These are phyloP conservation scores for Cromileptes altivelis DNA, from an alignment of 2,113 vertebrate species.

Conservation along the genomic window DNA sequence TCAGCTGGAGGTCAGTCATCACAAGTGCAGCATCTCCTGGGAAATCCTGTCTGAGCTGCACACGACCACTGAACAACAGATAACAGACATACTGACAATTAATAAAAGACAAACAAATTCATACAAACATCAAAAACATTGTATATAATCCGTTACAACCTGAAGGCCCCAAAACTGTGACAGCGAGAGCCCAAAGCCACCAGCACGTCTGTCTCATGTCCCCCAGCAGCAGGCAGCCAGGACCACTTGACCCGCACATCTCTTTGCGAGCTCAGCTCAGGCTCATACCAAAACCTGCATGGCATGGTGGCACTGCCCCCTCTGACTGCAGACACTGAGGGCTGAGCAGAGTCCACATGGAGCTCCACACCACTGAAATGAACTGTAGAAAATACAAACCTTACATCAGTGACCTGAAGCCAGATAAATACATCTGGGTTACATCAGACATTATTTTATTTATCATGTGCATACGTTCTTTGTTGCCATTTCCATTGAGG, in stretches of 20 bases:
- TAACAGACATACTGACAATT: not conserved
- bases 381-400: slow-evolving; percentile 47
- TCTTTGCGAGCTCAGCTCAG: slow-evolving; percentile 62
- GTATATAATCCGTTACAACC: slow-evolving; percentile 15
- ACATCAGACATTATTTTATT: not conserved
- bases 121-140: not conserved
- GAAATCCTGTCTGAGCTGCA: slow-evolving; percentile 70
- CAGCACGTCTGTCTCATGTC: slow-evolving; percentile 86
- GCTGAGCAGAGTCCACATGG: slow-evolving; percentile 83
- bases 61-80: slow-evolving; percentile 71
- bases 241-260: slow-evolving; percentile 91
- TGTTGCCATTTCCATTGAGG: slow-evolving; percentile 70
- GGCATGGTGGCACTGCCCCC: slow-evolving; percentile 87
- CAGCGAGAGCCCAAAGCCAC: slow-evolving; percentile 83
- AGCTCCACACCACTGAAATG: slow-evolving; percentile 84
- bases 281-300: slow-evolving; percentile 86
- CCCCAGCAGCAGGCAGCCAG: slow-evolving; percentile 83
- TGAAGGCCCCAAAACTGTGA: slow-evolving; percentile 86
- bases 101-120: not conserved
- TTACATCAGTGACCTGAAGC: not conserved
- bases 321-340: slow-evolving; percentile 79
- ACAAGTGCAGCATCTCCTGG: slow-evolving; percentile 83
- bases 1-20: slow-evolving; percentile 81
- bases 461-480: slow-evolving; percentile 73
- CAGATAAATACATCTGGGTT: too few species aligned